Evolutionary conservation across 2,797 vertebrate species (phyloP).

Genomic region (Fistularia tabacaria): DNA sequence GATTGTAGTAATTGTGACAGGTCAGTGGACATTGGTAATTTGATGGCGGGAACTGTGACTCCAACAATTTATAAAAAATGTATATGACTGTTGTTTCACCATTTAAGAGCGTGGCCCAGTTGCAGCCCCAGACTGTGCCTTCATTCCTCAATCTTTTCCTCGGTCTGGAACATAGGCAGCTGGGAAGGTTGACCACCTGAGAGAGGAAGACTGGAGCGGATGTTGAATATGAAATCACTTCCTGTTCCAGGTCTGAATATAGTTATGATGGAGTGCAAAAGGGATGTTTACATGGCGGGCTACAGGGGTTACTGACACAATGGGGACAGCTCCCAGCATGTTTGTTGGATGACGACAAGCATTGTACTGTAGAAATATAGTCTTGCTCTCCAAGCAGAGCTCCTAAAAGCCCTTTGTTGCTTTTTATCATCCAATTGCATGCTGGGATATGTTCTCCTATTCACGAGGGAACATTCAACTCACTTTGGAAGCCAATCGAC

Average conservation of each 20-base stretch:
- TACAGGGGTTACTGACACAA: conserved; percentile 60
- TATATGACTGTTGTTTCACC: no score
- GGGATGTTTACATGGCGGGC: conserved; percentile 64
- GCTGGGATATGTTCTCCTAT: conserved; percentile 28
- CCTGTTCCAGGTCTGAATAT: conserved; percentile 65
- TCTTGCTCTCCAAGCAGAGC: conserved; percentile 12
- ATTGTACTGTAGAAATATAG: conserved; percentile 41
- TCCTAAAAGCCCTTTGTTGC: conserved; percentile 21
- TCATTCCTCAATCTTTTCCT: conserved; percentile 1
- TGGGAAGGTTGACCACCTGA: conserved; percentile 45
- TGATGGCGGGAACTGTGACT: no score
- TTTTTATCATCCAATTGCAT: conserved; percentile 32
- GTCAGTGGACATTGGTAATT: no score
- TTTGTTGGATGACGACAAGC: conserved; percentile 53
- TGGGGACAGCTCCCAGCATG: conserved; percentile 42
- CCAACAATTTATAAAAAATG: no score
- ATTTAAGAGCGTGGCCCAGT: no score
- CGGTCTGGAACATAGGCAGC: conserved; percentile 16
- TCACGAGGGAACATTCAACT: conserved; percentile 11
- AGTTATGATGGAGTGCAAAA: conserved; percentile 41
- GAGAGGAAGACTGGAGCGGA: conserved; percentile 64
- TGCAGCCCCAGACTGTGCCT: not conserved
- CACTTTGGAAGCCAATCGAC: conserved; percentile 16
- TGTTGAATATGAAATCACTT: conserved; percentile 70
- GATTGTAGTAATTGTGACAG: no score